These are phyloP conservation scores for Sylvia borin DNA, from an alignment of 2,797 vertebrate genomes.

Conservation along the genomic window DNA sequence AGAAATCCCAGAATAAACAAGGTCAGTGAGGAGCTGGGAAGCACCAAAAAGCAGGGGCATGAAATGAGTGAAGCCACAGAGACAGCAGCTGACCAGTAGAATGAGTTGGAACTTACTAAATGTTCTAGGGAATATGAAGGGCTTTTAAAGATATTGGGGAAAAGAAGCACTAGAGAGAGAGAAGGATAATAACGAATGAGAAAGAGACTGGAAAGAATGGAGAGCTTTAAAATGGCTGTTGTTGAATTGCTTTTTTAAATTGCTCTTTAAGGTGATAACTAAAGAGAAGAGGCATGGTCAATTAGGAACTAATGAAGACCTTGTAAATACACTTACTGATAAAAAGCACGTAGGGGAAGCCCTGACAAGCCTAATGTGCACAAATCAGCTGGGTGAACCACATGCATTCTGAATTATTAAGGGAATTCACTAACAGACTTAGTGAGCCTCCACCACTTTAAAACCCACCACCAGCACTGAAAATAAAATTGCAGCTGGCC, in stretches of 20 bases:
- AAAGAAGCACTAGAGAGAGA: not conserved
- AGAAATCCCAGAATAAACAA: not conserved
- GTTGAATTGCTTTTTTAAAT: constrained; percentile 66
- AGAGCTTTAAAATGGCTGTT: constrained; percentile 59
- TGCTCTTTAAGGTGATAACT: constrained; percentile 73
- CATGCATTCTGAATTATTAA: constrained; percentile 52
- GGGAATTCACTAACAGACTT: constrained; percentile 25
- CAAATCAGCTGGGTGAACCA: constrained; percentile 43
- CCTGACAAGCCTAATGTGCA: constrained; percentile 61
- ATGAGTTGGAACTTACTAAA: not conserved
- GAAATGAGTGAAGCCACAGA: not conserved
- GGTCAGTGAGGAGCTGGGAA: not conserved
- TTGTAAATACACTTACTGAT: constrained; percentile 78
- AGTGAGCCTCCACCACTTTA: not conserved
- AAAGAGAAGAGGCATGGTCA: constrained; percentile 75
- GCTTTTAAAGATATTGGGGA: constrained; percentile 12
- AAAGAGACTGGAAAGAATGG: constrained; percentile 37
- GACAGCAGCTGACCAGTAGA: not conserved
- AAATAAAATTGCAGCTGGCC: not conserved
- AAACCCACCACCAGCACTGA: constrained; percentile 33
- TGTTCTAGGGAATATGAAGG: not conserved
- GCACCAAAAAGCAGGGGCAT: not conserved
- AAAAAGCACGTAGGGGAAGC: constrained; percentile 68
- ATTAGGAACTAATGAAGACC: constrained; percentile 79
- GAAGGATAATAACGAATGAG: constrained; percentile 54